A percentile compares a stretch with the other conserved stretches of the same genome.
Conservation (phyloP, 2,113 vertebrate genomes). For the Pituophis catenifer region DNA sequence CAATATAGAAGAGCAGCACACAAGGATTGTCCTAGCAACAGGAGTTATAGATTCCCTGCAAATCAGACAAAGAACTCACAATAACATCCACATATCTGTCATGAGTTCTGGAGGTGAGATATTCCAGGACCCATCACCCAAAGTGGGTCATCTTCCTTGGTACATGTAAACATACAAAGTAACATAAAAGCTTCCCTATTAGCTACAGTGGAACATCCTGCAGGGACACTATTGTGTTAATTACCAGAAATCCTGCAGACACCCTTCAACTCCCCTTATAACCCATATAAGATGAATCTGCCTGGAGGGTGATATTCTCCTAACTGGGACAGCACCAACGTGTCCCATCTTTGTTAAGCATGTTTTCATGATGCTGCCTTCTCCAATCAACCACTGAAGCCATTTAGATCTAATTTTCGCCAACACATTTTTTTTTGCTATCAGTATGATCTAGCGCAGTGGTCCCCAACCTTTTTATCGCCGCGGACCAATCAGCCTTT, state of each 20-base stretch:
- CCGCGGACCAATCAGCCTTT: too few species aligned
- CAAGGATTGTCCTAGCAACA: background rate
- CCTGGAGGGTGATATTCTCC: background rate
- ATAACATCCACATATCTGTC: background rate
- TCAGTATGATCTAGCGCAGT: background rate
- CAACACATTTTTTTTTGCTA: background rate
- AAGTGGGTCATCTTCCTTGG: background rate
- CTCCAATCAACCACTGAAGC: background rate
- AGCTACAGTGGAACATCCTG: background rate
- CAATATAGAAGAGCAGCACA: background rate
- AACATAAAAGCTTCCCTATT: background rate
- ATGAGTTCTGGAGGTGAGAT: background rate
- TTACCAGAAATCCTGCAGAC: background rate
- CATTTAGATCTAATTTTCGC: background rate
- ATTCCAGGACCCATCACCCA: background rate
- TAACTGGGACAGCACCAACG: background rate
- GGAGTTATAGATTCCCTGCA: background rate
- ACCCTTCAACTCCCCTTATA: background rate
- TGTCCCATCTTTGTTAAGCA: background rate
- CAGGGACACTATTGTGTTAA: background rate
- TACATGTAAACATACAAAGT: background rate
- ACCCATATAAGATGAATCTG: background rate
- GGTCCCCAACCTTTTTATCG: too few species aligned
- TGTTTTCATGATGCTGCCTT: background rate
- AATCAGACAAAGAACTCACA: background rate